Evolutionary conservation across 2,888 invertebrate species (phyloP), one percentile per base, ranked within the genome.

Genomic region (Drosophila yooni): DNA sequence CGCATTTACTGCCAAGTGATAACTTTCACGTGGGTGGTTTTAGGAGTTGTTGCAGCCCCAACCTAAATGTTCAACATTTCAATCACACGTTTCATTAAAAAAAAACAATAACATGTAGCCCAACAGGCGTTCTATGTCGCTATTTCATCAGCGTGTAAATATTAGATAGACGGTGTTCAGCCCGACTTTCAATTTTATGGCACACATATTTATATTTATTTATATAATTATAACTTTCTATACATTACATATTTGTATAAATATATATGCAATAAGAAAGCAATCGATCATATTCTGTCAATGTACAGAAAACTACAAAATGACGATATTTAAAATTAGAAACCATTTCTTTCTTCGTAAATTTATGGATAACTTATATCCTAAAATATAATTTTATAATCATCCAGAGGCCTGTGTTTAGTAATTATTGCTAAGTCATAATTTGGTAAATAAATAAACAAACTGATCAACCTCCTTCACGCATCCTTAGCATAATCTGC

Each of bases 1-100:
- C 67, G 68, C 89, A 79, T 83, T 88, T 89, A 87, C 74, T 69
- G 76, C 65, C 80, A 77, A 81, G 89, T 87, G 79, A 76, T 83
- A 83, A 82, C 89, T 87, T 83, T 70, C 79, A 66, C 80, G 82
- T 75, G 87, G 84, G 84, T 77, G 83, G 81, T 59, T 79, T 75
- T 69, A 87, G 64, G 71, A 82, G 87, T 83, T 88, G 66, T 53
- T 52, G 51, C 48, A 40, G 13, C 53, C n/a, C n/a, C 38, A n/a
- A 56, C 13, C 56, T 29, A 29, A 38, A n/a, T 15, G 38, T 5
- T 15, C n/a, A 36, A 36, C 62, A 56, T 65, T 67, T 64, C 73
- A 82, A 70, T 77, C 63, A 66, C 54, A 34, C 57, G 50, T 36
- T 34, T 46, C 67, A 83, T 29, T 57, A 40, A 21, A 31, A 27